phyloP scores from a whole-genome alignment of 1,140 invertebrate species.

The Theocolax elegans region DNA sequence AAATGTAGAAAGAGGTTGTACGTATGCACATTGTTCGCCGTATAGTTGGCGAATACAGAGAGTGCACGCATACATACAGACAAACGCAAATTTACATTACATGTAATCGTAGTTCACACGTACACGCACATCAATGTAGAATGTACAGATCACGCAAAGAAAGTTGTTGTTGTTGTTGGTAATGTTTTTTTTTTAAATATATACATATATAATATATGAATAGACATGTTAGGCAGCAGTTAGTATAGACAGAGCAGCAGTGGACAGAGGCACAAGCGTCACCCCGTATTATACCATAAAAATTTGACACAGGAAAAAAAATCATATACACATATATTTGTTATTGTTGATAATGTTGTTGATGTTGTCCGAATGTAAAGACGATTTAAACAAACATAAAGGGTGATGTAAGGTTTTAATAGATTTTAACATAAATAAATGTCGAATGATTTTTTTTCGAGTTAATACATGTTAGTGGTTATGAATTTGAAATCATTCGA shows the following conservation, averaged over 20 bases:
- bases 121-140: constrained; percentile 30
- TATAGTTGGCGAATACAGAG: constrained; percentile 2
- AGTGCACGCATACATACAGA: constrained; percentile 40
- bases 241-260: constrained; percentile 64
- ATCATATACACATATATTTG: constrained; percentile 14
- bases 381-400: neutral
- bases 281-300: constrained; percentile 54
- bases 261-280: constrained; percentile 67
- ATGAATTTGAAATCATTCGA: neutral
- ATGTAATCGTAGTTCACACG: constrained; percentile 46
- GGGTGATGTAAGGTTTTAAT: no score
- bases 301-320: constrained; percentile 38
- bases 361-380: neutral
- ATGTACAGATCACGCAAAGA: constrained; percentile 11
- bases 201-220: no score
- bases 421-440: neutral
- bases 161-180: constrained; percentile 7
- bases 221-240: constrained; percentile 52
- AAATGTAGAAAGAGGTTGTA: neutral
- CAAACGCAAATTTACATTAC: constrained; percentile 45
- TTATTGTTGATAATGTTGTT: neutral
- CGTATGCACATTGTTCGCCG: constrained; percentile 42
- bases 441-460: constrained; percentile 24
- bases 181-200: neutral
- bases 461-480: neutral